Percentiles rank a stretch among this genome's conserved stretches.
Conservation (phyloP, 35 echinoderm and acorn worm genomes). For the Eucidaris tribuloides region DNA sequence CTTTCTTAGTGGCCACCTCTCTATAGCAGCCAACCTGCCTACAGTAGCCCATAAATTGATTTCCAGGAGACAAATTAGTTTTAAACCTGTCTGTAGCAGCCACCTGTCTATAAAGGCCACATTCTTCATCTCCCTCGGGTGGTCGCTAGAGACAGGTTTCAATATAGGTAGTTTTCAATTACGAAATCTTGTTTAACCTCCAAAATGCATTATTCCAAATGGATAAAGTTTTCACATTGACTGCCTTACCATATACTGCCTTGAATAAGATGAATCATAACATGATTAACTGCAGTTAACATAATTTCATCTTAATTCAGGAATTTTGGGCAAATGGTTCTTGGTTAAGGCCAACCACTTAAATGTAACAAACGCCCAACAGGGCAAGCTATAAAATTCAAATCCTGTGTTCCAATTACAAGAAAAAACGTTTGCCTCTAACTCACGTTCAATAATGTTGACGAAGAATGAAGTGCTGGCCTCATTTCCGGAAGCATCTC, state of each 20-base stretch:
- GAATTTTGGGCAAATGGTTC: neutral
- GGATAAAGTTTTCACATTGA: too few relatives aligned
- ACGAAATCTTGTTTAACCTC: too few relatives aligned
- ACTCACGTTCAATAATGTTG: constrained; percentile 32
- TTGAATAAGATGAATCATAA: too few relatives aligned
- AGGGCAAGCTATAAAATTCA: neutral
- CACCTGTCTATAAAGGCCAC: too few relatives aligned
- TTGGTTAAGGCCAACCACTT: neutral
- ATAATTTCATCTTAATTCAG: neutral
- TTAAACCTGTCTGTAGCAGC: neutral
- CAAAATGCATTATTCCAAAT: too few relatives aligned
- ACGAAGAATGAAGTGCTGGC: constrained; percentile 13
- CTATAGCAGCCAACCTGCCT: too few relatives aligned
- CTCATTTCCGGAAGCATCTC: constrained; percentile 40
- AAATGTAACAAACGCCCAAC: neutral
- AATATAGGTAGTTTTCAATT: too few relatives aligned
- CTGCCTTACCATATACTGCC: too few relatives aligned
- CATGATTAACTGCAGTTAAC: too few relatives aligned
- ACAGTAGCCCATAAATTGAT: too few relatives aligned
- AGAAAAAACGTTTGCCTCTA: neutral
- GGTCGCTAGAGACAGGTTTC: too few relatives aligned
- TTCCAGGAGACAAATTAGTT: neutral
- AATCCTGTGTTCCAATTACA: neutral
- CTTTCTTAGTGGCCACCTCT: neutral
- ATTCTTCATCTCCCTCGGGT: too few relatives aligned